Conservation (phyloP, 2,113 vertebrate species). For the Seriola rivoliana region DNA sequence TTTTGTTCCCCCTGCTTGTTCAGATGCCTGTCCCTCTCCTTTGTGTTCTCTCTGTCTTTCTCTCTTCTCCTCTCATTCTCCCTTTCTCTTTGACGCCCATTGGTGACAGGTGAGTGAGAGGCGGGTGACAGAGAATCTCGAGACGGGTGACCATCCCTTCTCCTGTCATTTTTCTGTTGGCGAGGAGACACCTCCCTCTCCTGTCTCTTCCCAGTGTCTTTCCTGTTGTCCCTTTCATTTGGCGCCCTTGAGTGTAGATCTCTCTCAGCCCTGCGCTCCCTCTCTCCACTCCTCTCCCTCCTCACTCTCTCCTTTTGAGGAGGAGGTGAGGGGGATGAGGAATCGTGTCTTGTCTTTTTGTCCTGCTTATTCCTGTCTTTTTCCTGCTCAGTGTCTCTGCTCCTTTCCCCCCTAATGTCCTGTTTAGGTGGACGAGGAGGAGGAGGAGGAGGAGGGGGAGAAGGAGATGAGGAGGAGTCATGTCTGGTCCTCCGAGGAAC, state of each 20-base stretch:
- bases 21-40: conserved; percentile 40
- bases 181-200: conserved; percentile 50
- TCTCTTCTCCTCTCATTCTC: conserved; percentile 39
- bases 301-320: conserved; percentile 64
- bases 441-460: conserved; percentile 54
- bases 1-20: conserved; percentile 37
- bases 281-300: conserved; percentile 62
- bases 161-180: conserved; percentile 50
- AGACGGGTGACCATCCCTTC: conserved; percentile 1
- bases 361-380: conserved; percentile 56
- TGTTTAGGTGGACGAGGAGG: conserved; percentile 55
- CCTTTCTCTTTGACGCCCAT: conserved; percentile 30
- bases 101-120: conserved; percentile 41
- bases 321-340: conserved; percentile 70
- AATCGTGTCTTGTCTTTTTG: conserved; percentile 59
- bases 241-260: conserved; percentile 8
- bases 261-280: conserved; percentile 53
- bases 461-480: conserved; percentile 67
- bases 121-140: conserved; percentile 11
- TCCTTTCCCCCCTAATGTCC: conserved; percentile 46
- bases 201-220: conserved; percentile 40
- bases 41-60: conserved; percentile 4
- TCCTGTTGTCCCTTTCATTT: conserved; percentile 46
- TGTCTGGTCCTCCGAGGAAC: conserved; percentile 59
- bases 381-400: conserved; percentile 42